A percentile compares a stretch with the other conserved stretches of the same genome.
Evolutionary conservation across 2,113 vertebrate genomes (phyloP).

Genomic region (Butorides virescens): DNA sequence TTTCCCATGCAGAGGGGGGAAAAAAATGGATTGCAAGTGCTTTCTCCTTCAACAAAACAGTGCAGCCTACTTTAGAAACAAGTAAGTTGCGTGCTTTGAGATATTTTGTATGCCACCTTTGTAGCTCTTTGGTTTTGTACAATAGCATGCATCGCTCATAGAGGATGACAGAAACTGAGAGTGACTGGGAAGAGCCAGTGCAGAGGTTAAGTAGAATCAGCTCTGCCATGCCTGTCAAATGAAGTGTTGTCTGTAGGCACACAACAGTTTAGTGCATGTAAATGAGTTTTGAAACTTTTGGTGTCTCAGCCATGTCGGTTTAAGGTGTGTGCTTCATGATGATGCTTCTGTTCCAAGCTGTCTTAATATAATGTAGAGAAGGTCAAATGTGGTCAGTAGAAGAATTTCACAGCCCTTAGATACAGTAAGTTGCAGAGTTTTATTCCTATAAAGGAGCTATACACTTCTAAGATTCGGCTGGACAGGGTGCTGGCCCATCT

Average conservation of each 20-base stretch:
- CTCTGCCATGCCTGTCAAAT: background rate
- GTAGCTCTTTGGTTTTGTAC: background rate
- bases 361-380: background rate
- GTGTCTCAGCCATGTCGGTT: background rate
- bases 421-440: background rate
- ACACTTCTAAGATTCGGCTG: background rate
- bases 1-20: background rate
- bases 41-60: background rate
- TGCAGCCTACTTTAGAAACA: background rate
- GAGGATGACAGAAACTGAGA: background rate
- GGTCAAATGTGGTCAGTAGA: background rate
- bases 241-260: background rate
- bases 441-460: background rate
- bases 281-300: background rate
- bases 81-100: background rate
- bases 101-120: background rate
- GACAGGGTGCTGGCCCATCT: background rate
- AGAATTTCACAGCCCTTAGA: background rate
- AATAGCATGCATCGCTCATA: background rate
- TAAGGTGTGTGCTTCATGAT: background rate
- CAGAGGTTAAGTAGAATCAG: background rate
- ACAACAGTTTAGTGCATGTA: background rate
- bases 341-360: background rate
- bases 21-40: background rate
- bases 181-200: background rate